phyloP scores from a whole-genome alignment of 2,797 vertebrate genomes.

The Cynopterus sphinx region DNA sequence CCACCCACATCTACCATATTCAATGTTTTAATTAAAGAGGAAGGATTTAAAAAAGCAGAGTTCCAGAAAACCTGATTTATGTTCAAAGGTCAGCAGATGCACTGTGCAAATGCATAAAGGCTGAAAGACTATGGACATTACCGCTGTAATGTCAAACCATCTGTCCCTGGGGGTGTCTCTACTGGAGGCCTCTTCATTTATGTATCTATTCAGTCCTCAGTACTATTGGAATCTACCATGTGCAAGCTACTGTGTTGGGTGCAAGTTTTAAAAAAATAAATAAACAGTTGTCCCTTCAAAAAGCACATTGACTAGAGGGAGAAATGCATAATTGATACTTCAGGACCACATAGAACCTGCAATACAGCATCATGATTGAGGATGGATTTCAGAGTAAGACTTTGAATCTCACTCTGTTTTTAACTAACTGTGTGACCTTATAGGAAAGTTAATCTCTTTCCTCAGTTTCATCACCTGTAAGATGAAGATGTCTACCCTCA shows the following conservation, averaged over 20 bases:
- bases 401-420: neutral
- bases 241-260: neutral
- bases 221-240: neutral
- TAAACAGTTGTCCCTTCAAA: neutral
- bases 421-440: neutral
- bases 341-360: neutral
- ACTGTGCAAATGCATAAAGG: neutral
- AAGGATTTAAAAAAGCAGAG: neutral
- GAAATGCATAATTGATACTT: neutral
- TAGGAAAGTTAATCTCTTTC: neutral
- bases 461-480: neutral
- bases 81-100: neutral
- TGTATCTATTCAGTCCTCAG: neutral
- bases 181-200: neutral
- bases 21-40: neutral
- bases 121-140: neutral
- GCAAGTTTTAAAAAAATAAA: neutral
- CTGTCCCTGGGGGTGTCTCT: neutral
- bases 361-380: neutral
- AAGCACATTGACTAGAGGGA: neutral
- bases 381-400: neutral
- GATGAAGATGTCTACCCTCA: neutral
- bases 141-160: neutral
- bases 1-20: neutral
- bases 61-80: neutral